phyloP scores from a whole-genome alignment of 2,888 invertebrate genomes.

The Troides aeacus region DNA sequence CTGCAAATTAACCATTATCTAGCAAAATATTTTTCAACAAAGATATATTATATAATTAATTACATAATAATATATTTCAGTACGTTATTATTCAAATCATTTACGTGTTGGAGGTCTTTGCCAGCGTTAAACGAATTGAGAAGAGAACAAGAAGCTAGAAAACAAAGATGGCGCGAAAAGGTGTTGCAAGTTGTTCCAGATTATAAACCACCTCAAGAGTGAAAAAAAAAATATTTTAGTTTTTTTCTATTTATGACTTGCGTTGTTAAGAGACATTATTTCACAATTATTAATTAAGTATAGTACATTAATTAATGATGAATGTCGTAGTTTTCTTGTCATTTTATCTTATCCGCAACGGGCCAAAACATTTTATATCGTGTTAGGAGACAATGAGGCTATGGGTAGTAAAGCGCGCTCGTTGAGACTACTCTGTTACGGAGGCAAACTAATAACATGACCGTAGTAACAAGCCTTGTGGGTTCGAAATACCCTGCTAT shows the following conservation, averaged over 20 bases:
- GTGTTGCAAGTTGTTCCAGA: conserved; percentile 86
- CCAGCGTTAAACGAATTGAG: conserved; percentile 83
- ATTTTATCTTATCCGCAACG: too few relatives aligned
- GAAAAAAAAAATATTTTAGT: conserved; percentile 15
- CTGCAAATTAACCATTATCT: neutral
- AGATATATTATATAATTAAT: neutral
- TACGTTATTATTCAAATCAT: conserved; percentile 63
- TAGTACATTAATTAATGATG: too few relatives aligned
- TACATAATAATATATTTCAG: conserved; percentile 48
- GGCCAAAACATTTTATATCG: too few relatives aligned
- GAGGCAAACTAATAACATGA: too few relatives aligned
- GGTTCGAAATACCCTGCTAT: too few relatives aligned
- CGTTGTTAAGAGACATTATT: neutral
- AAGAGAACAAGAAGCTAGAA: conserved; percentile 84
- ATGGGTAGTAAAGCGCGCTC: too few relatives aligned
- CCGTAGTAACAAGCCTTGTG: too few relatives aligned
- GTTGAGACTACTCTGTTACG: too few relatives aligned
- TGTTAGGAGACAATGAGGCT: too few relatives aligned
- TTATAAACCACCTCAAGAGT: conserved; percentile 80
- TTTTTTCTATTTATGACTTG: neutral
- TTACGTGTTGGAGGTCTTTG: conserved; percentile 82
- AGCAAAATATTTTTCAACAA: neutral
- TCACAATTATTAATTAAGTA: neutral
- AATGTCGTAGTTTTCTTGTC: too few relatives aligned
- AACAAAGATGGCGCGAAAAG: conserved; percentile 85